Evolutionary conservation across 2,797 vertebrate species (phyloP), one percentile per base, ranked within the genome.

Genomic region (Sebastes wilsoni): DNA sequence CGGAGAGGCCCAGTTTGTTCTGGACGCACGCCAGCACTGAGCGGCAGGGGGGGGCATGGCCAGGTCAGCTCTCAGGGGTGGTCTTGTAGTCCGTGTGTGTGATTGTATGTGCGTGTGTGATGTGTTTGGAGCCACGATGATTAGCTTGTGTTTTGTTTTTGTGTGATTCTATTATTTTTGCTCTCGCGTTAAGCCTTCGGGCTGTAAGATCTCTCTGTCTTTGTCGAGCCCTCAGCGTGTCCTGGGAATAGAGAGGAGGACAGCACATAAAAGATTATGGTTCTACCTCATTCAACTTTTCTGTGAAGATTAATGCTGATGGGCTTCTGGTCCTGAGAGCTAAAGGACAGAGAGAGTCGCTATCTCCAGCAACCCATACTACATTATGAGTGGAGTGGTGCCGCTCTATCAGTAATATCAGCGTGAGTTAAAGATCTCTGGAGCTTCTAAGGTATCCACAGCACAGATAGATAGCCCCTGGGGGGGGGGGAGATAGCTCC

Each of bases 11-110:
- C 80, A 83, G 91, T 95, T 94, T 94, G 87, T 89, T 93, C 92
- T 95, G 94, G 95, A 94, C 89, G 66, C 84, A 90, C 75, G 94
- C 95, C 95, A 95, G 87, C 52, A 11, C 73, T 67, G 89, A 90
- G 90, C 87, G 64, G 80, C 66, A 54, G 88, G 84, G 58, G 84
- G 58, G 91, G 92, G 91, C 92, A 90, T 36, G 86, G 91, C 76
- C 83, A 62, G 91, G 91, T 94, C 91, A 91, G 87, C 88, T 94
- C 94, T 94, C 92, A 66, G 84, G 91, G 94, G 94, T 95, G 95
- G 94, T 95, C 95, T 77, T 36, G 75, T 13, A 56, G 81, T 88
- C 64, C 23, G 59, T 85, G 91, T 83, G 77, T 89, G 86, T 70
- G 86, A 86, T 85, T 88, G 77, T 75, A 81, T 81, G 79, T 84